Evolutionary conservation across 2,113 vertebrate genomes (phyloP).

Genomic region (Chamaetylas fuelleborni): DNA sequence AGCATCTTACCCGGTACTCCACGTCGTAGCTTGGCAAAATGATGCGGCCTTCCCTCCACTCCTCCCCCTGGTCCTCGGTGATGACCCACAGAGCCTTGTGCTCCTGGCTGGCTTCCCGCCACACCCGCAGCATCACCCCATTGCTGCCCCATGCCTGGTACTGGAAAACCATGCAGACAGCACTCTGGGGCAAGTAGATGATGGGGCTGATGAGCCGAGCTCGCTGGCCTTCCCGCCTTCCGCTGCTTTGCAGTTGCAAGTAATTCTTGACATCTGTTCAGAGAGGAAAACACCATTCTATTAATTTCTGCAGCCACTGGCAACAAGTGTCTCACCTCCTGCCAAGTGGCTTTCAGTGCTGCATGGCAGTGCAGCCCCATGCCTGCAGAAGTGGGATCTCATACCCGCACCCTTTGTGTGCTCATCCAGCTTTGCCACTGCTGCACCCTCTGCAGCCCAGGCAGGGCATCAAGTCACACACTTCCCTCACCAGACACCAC

Average conservation of each 20-base stretch:
- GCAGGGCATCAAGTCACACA: rapidly evolving
- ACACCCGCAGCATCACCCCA: conserved; percentile 83
- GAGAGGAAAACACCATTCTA: neutral
- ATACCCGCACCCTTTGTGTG: rapidly evolving
- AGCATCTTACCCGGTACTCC: conserved; percentile 85
- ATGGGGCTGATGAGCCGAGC: conserved; percentile 88
- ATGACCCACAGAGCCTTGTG: conserved; percentile 89
- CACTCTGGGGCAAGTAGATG: conserved; percentile 82
- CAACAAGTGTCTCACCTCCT: neutral
- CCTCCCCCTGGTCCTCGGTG: conserved; percentile 86
- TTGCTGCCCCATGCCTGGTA: conserved; percentile 87
- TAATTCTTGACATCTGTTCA: conserved; percentile 82
- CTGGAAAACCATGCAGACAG: conserved; percentile 90
- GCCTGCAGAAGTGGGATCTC: neutral
- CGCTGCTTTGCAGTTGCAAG: conserved; percentile 83
- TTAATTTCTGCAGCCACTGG: neutral
- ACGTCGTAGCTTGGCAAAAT: conserved; percentile 89
- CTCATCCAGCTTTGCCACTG: neutral
- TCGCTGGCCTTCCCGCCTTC: conserved; percentile 80
- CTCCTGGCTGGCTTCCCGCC: conserved; percentile 85
- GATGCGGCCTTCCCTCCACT: conserved; percentile 92
- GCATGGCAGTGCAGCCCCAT: neutral
- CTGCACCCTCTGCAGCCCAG: neutral
- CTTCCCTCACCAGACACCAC: neutral
- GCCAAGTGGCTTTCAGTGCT: neutral